Percentiles rank a stretch among this genome's conserved stretches.
Evolutionary conservation across 2,113 vertebrate genomes (phyloP).

Genomic region (Ploceus nigricollis): DNA sequence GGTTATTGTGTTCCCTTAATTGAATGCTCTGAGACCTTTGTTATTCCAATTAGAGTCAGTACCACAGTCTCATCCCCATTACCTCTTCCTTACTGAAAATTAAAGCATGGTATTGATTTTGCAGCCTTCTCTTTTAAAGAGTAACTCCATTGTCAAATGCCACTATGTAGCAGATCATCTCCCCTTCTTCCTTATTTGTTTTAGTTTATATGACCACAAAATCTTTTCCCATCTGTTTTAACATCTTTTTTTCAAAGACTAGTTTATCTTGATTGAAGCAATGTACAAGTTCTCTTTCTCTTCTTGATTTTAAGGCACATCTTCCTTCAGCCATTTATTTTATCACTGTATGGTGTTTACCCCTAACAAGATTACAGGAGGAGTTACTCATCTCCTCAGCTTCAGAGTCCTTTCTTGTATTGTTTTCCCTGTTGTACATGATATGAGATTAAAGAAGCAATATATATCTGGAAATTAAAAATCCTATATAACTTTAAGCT

Average conservation of each 20-base stretch:
- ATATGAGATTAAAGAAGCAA: not conserved
- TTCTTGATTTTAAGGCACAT: not conserved
- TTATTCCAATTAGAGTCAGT: not conserved
- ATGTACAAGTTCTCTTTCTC: not conserved
- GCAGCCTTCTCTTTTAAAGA: not conserved
- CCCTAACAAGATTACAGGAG: not conserved
- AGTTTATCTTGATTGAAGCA: not conserved
- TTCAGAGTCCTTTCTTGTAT: not conserved
- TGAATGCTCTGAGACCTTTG: not conserved
- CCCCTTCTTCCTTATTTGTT: not conserved
- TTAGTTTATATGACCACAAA: not conserved
- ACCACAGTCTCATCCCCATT: not conserved
- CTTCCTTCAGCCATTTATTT: not conserved
- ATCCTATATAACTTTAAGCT: not conserved
- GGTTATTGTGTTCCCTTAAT: not conserved
- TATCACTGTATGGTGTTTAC: not conserved
- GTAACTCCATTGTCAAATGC: not conserved
- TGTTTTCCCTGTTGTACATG: not conserved
- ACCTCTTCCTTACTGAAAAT: not conserved
- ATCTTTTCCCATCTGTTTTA: not conserved
- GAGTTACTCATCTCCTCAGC: not conserved
- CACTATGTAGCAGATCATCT: not conserved
- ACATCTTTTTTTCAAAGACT: not conserved
- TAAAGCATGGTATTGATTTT: not conserved
- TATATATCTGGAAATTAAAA: not conserved